A percentile compares a stretch with the other conserved stretches of the same genome.
Conservation (phyloP, 1,140 invertebrate genomes). For the Brachionus rubens region DNA sequence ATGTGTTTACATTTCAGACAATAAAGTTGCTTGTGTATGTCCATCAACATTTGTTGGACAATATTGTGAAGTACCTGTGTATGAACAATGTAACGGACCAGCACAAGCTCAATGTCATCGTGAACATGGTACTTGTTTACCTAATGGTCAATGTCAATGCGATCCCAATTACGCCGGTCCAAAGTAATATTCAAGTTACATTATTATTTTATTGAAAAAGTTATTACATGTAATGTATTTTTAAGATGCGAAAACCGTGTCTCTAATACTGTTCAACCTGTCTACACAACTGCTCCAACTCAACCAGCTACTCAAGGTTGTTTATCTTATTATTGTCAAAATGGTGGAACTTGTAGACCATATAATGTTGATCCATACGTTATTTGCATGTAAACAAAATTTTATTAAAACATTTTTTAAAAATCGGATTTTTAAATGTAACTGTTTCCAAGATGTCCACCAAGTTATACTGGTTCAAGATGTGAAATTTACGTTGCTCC, state of each 20-base stretch:
- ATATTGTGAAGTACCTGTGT: constrained; percentile 44
- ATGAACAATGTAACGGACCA: constrained; percentile 24
- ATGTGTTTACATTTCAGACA: constrained; percentile 39
- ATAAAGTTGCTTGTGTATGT: constrained; percentile 46
- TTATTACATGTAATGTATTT: background rate
- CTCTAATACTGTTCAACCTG: background rate
- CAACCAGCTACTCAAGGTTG: background rate
- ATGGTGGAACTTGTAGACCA: constrained; percentile 10
- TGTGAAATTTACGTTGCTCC: constrained; percentile 17
- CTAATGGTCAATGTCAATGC: constrained; percentile 15
- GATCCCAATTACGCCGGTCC: constrained; percentile 19
- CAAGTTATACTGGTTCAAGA: background rate
- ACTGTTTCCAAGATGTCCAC: constrained; percentile 45
- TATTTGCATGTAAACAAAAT: constrained; percentile 6
- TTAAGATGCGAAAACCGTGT: background rate
- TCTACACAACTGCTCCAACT: constrained; percentile 7
- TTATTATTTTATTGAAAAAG: background rate
- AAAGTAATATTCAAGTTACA: background rate
- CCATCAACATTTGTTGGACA: constrained; percentile 36
- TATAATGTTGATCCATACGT: constrained; percentile 1
- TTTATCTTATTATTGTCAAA: constrained; percentile 19
- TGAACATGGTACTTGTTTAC: constrained; percentile 20
- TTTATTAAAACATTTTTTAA: background rate
- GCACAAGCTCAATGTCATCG: constrained; percentile 34
- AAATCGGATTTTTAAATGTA: no score